phyloP scores from a whole-genome alignment of 2,113 vertebrate genomes.

The Athene cunicularia region DNA sequence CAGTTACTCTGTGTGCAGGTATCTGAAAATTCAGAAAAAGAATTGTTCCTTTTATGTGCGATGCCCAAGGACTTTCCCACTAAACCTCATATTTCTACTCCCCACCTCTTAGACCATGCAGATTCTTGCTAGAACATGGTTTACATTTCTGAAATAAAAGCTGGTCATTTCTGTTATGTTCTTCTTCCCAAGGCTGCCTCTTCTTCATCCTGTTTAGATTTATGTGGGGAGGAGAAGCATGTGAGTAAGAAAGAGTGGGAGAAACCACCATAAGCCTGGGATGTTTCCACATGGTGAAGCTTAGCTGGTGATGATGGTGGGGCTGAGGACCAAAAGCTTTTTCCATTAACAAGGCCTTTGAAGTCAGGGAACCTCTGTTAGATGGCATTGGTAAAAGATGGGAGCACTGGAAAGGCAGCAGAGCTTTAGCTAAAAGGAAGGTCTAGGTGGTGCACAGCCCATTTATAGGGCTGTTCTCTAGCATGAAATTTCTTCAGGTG shows the following conservation, averaged over 20 bases:
- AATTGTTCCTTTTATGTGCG: not conserved
- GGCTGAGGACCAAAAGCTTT: not conserved
- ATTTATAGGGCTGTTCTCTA: not conserved
- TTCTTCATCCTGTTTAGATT: not conserved
- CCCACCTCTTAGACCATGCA: not conserved
- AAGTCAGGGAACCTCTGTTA: not conserved
- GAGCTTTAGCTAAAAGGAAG: not conserved
- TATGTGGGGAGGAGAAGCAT: rapidly evolving
- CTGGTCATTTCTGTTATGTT: rapidly evolving
- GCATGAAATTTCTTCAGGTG: not conserved
- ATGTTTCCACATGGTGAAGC: not conserved
- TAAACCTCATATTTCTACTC: not conserved
- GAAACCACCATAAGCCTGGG: not conserved
- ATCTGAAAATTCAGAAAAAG: not conserved
- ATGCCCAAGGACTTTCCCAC: not conserved
- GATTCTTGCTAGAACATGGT: not conserved
- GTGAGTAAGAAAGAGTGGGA: not conserved
- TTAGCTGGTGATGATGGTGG: not conserved
- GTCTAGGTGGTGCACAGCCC: not conserved
- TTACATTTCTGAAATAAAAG: not conserved
- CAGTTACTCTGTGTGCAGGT: not conserved
- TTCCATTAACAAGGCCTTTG: not conserved
- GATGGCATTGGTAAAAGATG: not conserved
- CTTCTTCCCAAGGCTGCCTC: not conserved
- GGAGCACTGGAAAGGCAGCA: not conserved